A percentile compares a stretch with the other conserved stretches of the same genome.
phyloP scores from a whole-genome alignment of 2,888 invertebrate species.

The Eumerus sabulonum region DNA sequence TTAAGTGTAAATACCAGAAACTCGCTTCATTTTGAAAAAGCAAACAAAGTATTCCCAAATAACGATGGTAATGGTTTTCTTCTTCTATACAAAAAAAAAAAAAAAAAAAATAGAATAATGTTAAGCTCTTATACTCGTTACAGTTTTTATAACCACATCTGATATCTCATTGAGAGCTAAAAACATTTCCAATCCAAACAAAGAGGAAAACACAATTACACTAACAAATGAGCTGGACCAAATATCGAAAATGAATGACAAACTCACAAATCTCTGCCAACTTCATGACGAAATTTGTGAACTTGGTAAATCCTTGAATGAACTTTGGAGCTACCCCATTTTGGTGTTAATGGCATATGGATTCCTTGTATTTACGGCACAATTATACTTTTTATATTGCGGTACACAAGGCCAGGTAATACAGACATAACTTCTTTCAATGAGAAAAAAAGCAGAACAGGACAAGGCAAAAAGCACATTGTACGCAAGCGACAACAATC shows the following conservation, averaged over 20 bases:
- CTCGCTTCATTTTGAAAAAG: neutral
- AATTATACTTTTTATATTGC: slow-evolving; percentile 78
- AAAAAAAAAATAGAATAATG: no score
- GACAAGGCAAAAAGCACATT: no score
- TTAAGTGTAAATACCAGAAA: slow-evolving; percentile 11
- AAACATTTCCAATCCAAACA: neutral
- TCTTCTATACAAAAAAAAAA: no score
- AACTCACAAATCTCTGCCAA: slow-evolving; percentile 77
- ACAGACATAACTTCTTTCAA: no score
- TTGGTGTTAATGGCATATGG: slow-evolving; percentile 78
- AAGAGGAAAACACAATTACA: slow-evolving; percentile 6
- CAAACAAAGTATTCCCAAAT: slow-evolving; percentile 31
- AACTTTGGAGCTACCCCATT: slow-evolving; percentile 78
- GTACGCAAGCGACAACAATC: no score
- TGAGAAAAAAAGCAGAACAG: no score
- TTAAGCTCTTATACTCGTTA: neutral
- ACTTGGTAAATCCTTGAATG: slow-evolving; percentile 77
- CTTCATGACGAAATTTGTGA: slow-evolving; percentile 79
- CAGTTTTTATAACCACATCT: slow-evolving; percentile 48
- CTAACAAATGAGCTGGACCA: slow-evolving; percentile 73
- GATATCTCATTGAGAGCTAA: slow-evolving; percentile 36
- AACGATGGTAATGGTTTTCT: neutral
- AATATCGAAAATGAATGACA: slow-evolving; percentile 75
- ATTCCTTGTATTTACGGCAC: slow-evolving; percentile 78
- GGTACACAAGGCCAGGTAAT: slow-evolving; percentile 75